Conservation (phyloP, 2,113 vertebrate genomes). For the Struthidea cinerea region DNA sequence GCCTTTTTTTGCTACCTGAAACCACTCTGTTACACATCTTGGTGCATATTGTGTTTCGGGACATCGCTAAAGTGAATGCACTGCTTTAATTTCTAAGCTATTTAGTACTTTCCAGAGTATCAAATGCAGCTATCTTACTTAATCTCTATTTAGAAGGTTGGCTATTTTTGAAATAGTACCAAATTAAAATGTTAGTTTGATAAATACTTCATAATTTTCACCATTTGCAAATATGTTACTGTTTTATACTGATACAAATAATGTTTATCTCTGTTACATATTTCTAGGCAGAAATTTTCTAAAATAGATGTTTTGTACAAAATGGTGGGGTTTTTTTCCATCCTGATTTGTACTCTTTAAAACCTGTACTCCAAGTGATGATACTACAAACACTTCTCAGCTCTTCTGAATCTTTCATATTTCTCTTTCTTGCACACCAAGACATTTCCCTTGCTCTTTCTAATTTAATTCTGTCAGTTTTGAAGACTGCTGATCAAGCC, state of each 20-base stretch:
- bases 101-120: not conserved
- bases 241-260: not conserved
- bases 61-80: not conserved
- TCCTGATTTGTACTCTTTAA: not conserved
- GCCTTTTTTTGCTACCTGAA: not conserved
- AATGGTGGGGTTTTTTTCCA: not conserved
- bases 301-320: not conserved
- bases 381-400: not conserved
- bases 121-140: not conserved
- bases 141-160: not conserved
- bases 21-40: not conserved
- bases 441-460: not conserved
- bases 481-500: constrained; percentile 11
- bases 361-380: not conserved
- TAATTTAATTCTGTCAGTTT: not conserved
- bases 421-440: not conserved
- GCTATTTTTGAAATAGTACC: not conserved
- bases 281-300: not conserved
- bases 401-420: not conserved
- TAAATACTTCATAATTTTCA: not conserved
- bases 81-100: not conserved
- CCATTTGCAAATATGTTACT: not conserved
- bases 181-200: not conserved
- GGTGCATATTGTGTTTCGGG: not conserved
- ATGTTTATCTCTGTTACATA: not conserved